phyloP scores from a whole-genome alignment of 2,797 vertebrate genomes.

The Eleutherodactylus coqui region DNA sequence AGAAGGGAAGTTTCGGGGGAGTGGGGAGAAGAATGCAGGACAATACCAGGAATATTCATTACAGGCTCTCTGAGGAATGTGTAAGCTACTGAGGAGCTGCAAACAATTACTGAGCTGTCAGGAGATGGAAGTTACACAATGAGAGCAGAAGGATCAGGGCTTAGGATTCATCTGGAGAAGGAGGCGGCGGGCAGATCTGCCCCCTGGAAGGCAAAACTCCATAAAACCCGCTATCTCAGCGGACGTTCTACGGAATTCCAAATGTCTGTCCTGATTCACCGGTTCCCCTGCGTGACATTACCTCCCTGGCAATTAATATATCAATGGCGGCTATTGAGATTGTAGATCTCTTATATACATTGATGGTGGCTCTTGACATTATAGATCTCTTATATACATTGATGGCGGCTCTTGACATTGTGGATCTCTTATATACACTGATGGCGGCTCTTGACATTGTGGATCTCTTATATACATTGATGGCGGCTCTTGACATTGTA shows the following conservation, averaged over 20 bases:
- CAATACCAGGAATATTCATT: neutral
- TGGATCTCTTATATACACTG: too few relatives aligned
- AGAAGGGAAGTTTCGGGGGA: neutral
- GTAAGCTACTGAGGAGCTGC: conserved; percentile 29
- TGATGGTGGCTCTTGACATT: too few relatives aligned
- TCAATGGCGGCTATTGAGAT: neutral
- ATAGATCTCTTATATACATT: too few relatives aligned
- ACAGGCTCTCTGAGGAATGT: conserved; percentile 19
- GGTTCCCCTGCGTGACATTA: conserved; percentile 41
- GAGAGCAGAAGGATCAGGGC: neutral
- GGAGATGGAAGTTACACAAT: conserved; percentile 38
- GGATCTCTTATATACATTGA: too few relatives aligned
- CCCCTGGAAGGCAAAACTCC: conserved; percentile 9
- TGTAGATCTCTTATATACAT: conserved; percentile 1
- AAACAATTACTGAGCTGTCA: conserved; percentile 46
- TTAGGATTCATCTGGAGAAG: conserved; percentile 26
- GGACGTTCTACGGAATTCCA: conserved; percentile 28
- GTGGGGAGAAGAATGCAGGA: conserved; percentile 19
- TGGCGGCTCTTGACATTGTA: too few relatives aligned
- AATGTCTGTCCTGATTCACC: conserved; percentile 46
- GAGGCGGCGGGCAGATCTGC: neutral
- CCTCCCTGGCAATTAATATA: conserved; percentile 23
- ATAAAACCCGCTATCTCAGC: conserved; percentile 37
- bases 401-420: too few relatives aligned
- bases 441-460: too few relatives aligned